Evolutionary conservation across 2,888 invertebrate genomes (phyloP), one percentile per base, ranked within the genome.

Genomic region (Barypeithes pellucidus): DNA sequence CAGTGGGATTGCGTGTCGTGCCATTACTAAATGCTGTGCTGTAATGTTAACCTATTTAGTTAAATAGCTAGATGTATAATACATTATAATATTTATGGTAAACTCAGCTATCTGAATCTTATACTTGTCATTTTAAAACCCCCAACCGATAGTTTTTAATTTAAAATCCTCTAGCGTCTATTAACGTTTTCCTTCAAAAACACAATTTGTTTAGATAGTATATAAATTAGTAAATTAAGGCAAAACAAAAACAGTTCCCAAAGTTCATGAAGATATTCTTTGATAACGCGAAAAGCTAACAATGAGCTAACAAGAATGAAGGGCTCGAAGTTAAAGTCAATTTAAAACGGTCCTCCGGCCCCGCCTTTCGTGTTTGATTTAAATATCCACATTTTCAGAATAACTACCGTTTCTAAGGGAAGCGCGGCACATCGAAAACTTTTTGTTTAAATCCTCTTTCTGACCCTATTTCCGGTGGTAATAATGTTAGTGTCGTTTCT

Each of bases 401-500:
- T 62, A 62, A 62, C 29, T 62, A 62, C 45, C 41, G 45, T 63
- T 63, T 33, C 24, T 29, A 36, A 20, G 41, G 20, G 45, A 67
- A 24, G 22, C 39, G 45, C 67, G 29, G 52, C 41, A 69, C 62
- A 69, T 69, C 72, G 22, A 12, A 70, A 73, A 70, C 63, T 73
- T 70, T 73, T 73, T 66, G 66, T 73, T 69, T 69, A 73, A 73
- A 73, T 73, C 73, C 70, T 72, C 66, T 67, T 66, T 61, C 33
- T 66, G 60, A 67, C 66, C 72, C 67, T 16, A 73, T 73, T 73
- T 73, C 65, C 69, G 24, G 66, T 45, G 66, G 65, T 73, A 73
- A 73, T 73, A 62, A 68, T 66, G 69, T 73, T 73, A 73, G 61
- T 73, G 73, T 73, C 73, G 73, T 70, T 73, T 57, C 73, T 73